These are phyloP conservation scores for Anoplopoma fimbria DNA, from an alignment of 2,113 vertebrate genomes.

Conservation along the genomic window DNA sequence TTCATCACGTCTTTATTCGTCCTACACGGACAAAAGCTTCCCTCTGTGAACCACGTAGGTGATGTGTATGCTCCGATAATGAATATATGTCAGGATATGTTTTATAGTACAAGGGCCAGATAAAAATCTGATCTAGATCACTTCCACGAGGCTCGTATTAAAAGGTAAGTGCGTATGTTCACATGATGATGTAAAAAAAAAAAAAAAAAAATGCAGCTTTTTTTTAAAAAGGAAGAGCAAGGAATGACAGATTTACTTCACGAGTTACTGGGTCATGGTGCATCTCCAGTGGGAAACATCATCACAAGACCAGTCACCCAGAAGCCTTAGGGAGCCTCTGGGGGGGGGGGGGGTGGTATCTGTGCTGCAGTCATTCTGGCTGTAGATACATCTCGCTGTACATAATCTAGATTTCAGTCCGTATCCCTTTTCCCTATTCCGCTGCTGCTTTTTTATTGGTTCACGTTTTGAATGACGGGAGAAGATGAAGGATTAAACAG, in stretches of 20 bases:
- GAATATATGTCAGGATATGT: too few species aligned
- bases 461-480: background rate
- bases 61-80: too few species aligned
- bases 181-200: background rate
- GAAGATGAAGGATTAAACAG: constrained; percentile 14
- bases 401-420: background rate
- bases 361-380: background rate
- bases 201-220: background rate
- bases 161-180: background rate
- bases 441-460: too few species aligned
- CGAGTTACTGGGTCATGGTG: constrained; percentile 19
- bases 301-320: constrained; percentile 27
- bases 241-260: background rate
- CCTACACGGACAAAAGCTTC: too few species aligned
- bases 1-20: too few species aligned
- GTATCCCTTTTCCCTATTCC: background rate
- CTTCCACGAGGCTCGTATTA: too few species aligned
- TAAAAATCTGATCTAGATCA: background rate
- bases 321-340: constrained; percentile 6
- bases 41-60: too few species aligned
- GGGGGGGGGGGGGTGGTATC: constrained; percentile 36
- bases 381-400: constrained; percentile 22
- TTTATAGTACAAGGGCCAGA: too few species aligned
- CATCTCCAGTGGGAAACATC: constrained; percentile 18
- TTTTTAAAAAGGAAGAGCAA: too few species aligned